Evolutionary conservation across 2,797 vertebrate species (phyloP).

Genomic region (Phrynocephalus forsythii): DNA sequence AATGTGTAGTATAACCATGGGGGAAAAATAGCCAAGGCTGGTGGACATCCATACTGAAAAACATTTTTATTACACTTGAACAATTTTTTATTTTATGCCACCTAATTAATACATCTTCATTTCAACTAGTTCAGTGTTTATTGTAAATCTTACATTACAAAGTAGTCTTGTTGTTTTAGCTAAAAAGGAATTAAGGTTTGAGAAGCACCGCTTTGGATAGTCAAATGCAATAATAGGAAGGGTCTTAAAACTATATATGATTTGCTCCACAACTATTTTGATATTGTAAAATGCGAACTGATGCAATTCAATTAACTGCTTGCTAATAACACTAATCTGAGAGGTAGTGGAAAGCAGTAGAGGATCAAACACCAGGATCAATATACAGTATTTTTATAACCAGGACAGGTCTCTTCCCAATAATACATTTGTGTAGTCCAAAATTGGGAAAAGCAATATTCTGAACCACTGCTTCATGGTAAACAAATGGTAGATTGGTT

Average conservation of each 20-base stretch:
- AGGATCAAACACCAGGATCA: neutral
- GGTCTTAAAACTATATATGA: neutral
- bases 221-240: neutral
- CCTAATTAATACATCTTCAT: too few relatives aligned
- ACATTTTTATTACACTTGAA: too few relatives aligned
- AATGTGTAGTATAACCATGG: too few relatives aligned
- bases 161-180: too few relatives aligned
- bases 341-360: neutral
- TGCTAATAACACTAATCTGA: neutral
- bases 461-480: neutral
- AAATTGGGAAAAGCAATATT: neutral
- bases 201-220: neutral
- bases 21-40: too few relatives aligned
- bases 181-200: too few relatives aligned
- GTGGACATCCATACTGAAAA: too few relatives aligned
- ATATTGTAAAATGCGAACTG: neutral
- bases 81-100: too few relatives aligned
- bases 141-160: too few relatives aligned
- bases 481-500: constrained; percentile 4
- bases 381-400: neutral
- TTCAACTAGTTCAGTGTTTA: too few relatives aligned
- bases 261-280: neutral
- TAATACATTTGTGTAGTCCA: neutral
- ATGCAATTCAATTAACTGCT: neutral
- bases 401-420: neutral